Evolutionary conservation across 1,140 invertebrate species (phyloP).

Genomic region (Cherax quadricarinatus): DNA sequence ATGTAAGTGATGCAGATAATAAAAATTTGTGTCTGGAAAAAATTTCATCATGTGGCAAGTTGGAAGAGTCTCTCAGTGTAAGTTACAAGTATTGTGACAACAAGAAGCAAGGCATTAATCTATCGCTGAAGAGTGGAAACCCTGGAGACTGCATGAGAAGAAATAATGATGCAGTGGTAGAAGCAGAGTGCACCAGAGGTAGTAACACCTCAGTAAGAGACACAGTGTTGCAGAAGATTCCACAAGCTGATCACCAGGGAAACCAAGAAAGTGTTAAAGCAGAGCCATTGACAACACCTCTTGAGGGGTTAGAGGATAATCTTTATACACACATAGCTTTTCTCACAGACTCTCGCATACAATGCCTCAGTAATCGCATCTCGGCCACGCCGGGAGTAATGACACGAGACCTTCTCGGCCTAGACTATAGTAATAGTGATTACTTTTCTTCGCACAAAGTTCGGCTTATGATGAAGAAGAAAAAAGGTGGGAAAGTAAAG

Average conservation of each 20-base stretch:
- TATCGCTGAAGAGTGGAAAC: neutral
- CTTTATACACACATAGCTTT: conserved; percentile 45
- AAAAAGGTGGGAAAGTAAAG: conserved; percentile 36
- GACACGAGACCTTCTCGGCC: conserved; percentile 20
- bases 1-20: neutral
- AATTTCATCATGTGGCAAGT: neutral
- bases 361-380: conserved; percentile 1
- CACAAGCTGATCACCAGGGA: neutral
- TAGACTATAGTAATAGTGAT: conserved; percentile 45
- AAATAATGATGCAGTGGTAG: neutral
- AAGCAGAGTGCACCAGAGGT: neutral
- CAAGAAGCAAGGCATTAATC: neutral
- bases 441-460: conserved; percentile 50
- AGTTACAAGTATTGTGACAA: neutral
- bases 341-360: conserved; percentile 23
- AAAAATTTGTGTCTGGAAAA: neutral
- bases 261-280: neutral
- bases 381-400: conserved; percentile 25
- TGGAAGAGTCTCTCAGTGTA: neutral
- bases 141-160: neutral
- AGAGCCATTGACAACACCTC: neutral
- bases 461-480: conserved; percentile 48
- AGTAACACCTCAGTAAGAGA: neutral
- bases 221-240: neutral
- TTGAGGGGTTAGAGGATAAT: conserved; percentile 33